phyloP scores from a whole-genome alignment of 2,113 vertebrate genomes.

The Mionectes macconnelli region DNA sequence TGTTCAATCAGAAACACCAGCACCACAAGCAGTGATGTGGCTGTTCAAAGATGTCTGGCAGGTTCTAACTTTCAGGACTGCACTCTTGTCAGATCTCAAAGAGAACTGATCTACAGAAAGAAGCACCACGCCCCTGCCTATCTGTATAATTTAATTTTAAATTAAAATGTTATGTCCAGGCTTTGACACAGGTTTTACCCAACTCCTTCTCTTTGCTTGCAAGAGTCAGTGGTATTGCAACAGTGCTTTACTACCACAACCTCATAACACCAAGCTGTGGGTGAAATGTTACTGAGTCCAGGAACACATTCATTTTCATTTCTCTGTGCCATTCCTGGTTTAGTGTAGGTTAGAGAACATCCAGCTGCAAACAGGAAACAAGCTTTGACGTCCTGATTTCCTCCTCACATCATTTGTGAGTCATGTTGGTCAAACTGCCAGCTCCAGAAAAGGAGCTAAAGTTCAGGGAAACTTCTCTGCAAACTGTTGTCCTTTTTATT shows the following conservation, averaged over 20 bases:
- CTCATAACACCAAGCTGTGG: neutral
- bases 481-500: neutral
- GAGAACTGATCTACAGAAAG: neutral
- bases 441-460: neutral
- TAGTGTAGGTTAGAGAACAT: neutral
- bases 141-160: neutral
- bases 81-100: no score
- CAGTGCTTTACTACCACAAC: neutral
- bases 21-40: neutral
- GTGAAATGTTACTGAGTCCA: constrained; percentile 43
- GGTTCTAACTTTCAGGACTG: no score
- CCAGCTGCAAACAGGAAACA: constrained; percentile 29
- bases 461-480: neutral
- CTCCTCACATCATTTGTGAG: neutral
- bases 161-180: neutral
- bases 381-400: constrained; percentile 6
- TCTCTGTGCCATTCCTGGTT: neutral
- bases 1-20: neutral
- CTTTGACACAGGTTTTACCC: neutral
- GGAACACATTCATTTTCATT: neutral
- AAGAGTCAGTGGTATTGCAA: neutral
- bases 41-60: no score
- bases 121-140: neutral
- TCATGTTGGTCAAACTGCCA: neutral
- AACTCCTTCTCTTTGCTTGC: neutral